A percentile compares a stretch with the other conserved stretches of the same genome.
Conservation (phyloP, 2,888 invertebrate genomes). For the Luperina testacea region DNA sequence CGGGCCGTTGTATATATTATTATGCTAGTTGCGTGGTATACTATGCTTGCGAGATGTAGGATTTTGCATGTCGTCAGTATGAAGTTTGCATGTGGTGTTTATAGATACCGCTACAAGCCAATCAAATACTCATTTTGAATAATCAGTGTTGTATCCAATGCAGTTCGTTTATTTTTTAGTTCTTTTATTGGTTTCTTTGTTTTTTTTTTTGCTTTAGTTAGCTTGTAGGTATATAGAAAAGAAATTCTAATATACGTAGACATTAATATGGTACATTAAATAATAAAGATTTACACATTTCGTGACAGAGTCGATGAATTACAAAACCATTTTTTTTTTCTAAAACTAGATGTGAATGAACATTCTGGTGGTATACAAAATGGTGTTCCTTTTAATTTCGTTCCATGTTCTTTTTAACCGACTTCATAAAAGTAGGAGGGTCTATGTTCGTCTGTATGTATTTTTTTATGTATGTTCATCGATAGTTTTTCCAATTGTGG, state of each 20-base stretch:
- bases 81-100: no score
- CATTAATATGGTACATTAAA: background rate
- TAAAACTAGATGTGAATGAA: background rate
- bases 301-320: background rate
- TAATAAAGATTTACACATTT: no score
- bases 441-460: background rate
- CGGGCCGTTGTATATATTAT: no score
- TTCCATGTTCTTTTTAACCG: background rate
- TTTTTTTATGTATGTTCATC: background rate
- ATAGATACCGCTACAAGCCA: no score
- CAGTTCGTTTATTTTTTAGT: background rate
- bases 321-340: background rate
- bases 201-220: background rate
- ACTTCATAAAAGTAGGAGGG: background rate
- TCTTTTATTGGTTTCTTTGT: background rate
- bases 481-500: background rate
- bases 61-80: no score
- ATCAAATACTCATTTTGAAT: background rate
- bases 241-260: background rate
- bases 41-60: no score
- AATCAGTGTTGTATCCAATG: conserved; percentile 1
- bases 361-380: background rate
- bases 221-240: background rate
- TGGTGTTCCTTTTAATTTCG: background rate
- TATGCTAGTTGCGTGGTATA: no score